These are phyloP conservation scores for Orestias chungarensis DNA, from an alignment of 2,797 vertebrate genomes.

Conservation along the genomic window DNA sequence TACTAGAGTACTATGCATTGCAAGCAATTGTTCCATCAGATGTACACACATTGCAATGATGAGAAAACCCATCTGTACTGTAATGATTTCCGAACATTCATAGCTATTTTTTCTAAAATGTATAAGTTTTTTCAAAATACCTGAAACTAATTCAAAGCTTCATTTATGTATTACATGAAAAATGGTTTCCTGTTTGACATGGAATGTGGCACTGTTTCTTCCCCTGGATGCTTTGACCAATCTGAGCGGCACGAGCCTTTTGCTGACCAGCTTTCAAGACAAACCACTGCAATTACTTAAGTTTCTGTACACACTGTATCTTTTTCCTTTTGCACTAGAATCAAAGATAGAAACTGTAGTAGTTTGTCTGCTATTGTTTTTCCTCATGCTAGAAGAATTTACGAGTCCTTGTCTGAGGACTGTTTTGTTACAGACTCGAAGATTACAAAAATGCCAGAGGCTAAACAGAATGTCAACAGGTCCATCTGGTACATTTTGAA, in stretches of 20 bases:
- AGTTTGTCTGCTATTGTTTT: not conserved
- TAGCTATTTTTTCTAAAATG: too few species aligned
- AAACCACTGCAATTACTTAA: not conserved
- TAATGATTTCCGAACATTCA: not conserved
- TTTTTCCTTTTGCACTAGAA: too few species aligned
- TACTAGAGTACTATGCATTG: too few species aligned
- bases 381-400: not conserved
- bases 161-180: not conserved
- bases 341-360: constrained; percentile 1
- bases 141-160: too few species aligned
- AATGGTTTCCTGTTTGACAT: not conserved
- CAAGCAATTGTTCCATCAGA: not conserved
- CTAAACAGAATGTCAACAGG: not conserved
- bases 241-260: too few species aligned
- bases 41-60: not conserved
- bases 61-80: not conserved
- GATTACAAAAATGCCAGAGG: not conserved
- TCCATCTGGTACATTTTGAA: not conserved
- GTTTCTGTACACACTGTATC: not conserved
- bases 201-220: not conserved
- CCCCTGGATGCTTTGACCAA: not conserved
- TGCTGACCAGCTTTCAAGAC: too few species aligned
- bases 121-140: too few species aligned
- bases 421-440: not conserved
- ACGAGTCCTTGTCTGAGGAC: not conserved